Evolutionary conservation across 1,140 invertebrate genomes (phyloP), one percentile per base, ranked within the genome.

Genomic region (Euwallacea similis): DNA sequence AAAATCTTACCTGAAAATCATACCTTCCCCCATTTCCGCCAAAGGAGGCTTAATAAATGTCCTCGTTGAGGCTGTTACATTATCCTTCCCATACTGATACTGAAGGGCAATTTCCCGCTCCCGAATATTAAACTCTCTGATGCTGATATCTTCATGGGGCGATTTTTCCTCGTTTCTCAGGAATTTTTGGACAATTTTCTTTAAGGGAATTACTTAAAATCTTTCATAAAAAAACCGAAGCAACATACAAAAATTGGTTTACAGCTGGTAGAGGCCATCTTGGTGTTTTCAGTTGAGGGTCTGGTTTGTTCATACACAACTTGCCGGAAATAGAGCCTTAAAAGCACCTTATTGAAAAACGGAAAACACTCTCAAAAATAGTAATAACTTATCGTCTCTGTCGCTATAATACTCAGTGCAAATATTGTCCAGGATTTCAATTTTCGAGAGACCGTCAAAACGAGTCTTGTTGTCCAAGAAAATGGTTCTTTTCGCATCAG

Each of bases 391-490:
- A 54, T 79, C 76, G 58, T 87, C 82, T 41, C 91, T 84, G 47
- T 87, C 80, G 7, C 84, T 80, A 73, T 88, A 93, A 68, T 88
- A 79, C 77, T 92, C 90, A 7, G 83, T 86, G 72, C 92, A 85
- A 69, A 84, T 84, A 3, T 83, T 76, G 0, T 84, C 81, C 11
- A 87, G 84, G 75, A 89, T 86, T 62, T 87, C 83, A 0, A 93
- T 81, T 72, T 85, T 85, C 2, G 81, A 79, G 21, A 94, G 82
- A 70, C 89, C 88, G 80, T 93, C 91, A 7, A 87, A 80, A 15
- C 91, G 84, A 1, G 87, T 86, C 53, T 86, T 83, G 66, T 88
- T 81, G 76, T 89, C 92, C 82, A 93, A 95, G 66, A 89, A 83
- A 74, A 95, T 81, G 0, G 82, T 86, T 65, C 90, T 83, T 42